phyloP scores from a whole-genome alignment of 2,113 vertebrate species.

The Lipophrys pholis region DNA sequence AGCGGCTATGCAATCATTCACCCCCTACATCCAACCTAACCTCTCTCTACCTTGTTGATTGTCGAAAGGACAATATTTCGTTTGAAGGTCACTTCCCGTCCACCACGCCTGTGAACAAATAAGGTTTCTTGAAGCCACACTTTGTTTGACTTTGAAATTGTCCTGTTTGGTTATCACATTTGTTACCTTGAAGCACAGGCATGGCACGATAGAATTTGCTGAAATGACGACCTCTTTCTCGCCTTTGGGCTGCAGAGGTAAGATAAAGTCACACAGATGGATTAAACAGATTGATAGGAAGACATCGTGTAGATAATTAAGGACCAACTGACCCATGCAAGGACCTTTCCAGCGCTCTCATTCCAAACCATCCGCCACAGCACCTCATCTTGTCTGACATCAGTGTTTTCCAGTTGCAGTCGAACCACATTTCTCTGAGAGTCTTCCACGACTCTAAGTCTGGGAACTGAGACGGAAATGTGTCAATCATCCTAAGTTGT shows the following conservation, averaged over 20 bases:
- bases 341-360: conserved; percentile 15
- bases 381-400: conserved; percentile 10
- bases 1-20: not conserved
- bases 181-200: conserved; percentile 81
- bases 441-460: conserved; percentile 44
- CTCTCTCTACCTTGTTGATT: conserved; percentile 61
- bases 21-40: not conserved
- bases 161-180: not conserved
- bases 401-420: conserved; percentile 50
- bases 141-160: not conserved
- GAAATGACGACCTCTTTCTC: conserved; percentile 59
- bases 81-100: conserved; percentile 22
- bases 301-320: not conserved
- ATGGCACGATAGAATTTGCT: conserved; percentile 60
- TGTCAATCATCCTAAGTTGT: conserved; percentile 5
- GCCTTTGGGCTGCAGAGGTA: conserved; percentile 43
- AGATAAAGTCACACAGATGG: conserved; percentile 1
- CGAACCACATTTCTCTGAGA: conserved; percentile 23
- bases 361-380: conserved; percentile 59
- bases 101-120: conserved; percentile 68
- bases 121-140: not conserved
- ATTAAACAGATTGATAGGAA: not conserved
- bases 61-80: conserved; percentile 70
- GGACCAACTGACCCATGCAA: conserved; percentile 63
- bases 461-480: conserved; percentile 64